Base-by-base conservation (phyloP, 2,888 invertebrate species). In the Beris morrisii region DNA sequence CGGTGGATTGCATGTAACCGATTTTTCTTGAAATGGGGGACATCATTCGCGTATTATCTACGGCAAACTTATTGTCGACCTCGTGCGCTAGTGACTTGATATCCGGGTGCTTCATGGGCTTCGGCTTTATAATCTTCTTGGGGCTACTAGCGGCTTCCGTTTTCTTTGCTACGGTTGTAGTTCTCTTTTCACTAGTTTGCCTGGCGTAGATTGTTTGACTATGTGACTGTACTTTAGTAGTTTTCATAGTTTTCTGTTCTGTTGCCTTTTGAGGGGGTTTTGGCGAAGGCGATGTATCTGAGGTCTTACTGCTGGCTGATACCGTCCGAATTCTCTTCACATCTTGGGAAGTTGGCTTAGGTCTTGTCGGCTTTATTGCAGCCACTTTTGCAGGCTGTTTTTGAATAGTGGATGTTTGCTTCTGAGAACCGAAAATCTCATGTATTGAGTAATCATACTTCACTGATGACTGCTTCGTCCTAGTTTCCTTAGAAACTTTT, bases 1-100 rank as follows among this genome's bases (percentile, higher is more conserved):
- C 73, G 30, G 86, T 86, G 1, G 86, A 85, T 70, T 83, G 84
- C 86, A 86, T 86, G 70, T 86, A 86, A 52, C 85, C 83, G 73
- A 82, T 82, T 28, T 77, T 72, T 63, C 75, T 58, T 44, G 64
- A 22, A 7, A 48, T 55, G 4, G 58, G 30, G 30, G 67, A 59
- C 13, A 64, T 38, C 9, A 65, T 50, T 11, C 38, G 53, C 5
- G 31, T 50, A 32, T 61, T 53, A 3, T 69, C 50, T 52, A 56
- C 32, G 59, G 4, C 4, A 9, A 63, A 30, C 28, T 53, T 63
- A 11, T 69, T 69, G 53, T 61, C 59, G 30, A 67, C 67, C 58
- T 71, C 70, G 11, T 64, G 22, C 22, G 11, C 9, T 7, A 22
- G 3, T 32, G 31, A 43, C 28, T 64, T 55, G 4, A 32, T 48